These are phyloP conservation scores for Paracentrotus lividus DNA, from an alignment of 53 echinoderm and acorn worm genomes.

Conservation along the genomic window DNA sequence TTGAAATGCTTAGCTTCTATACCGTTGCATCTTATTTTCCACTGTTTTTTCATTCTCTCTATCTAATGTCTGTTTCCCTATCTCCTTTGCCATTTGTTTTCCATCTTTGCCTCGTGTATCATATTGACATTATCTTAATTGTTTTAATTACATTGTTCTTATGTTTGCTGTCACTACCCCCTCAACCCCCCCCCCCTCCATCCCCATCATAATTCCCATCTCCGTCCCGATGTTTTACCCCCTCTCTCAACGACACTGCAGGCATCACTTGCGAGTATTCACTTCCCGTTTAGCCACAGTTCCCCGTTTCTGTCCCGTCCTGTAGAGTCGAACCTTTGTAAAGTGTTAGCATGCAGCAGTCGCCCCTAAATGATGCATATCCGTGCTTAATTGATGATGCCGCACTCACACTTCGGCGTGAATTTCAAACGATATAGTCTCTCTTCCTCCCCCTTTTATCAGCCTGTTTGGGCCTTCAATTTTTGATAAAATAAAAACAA, in stretches of 20 bases:
- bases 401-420: slow-evolving; percentile 55
- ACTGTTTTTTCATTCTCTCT: neutral
- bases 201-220: no score
- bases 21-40: neutral
- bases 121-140: no score
- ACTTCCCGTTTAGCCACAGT: slow-evolving; percentile 43
- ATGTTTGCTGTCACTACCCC: neutral
- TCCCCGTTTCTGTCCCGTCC: slow-evolving; percentile 42
- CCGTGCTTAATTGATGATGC: slow-evolving; percentile 71
- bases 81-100: neutral
- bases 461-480: slow-evolving; percentile 47
- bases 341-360: slow-evolving; percentile 68
- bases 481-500: slow-evolving; percentile 56
- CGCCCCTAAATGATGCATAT: slow-evolving; percentile 68
- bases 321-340: slow-evolving; percentile 27
- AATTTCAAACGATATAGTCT: slow-evolving; percentile 57
- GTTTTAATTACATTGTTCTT: no score
- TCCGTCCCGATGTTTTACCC: no score
- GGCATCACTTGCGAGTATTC: slow-evolving; percentile 46
- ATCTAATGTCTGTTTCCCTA: neutral
- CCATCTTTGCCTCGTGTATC: neutral
- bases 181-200: neutral
- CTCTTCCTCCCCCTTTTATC: slow-evolving; percentile 64
- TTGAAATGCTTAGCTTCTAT: no score
- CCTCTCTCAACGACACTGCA: slow-evolving; percentile 16